phyloP scores from a whole-genome alignment of 2,888 invertebrate genomes.

The Cheilosia grossa region DNA sequence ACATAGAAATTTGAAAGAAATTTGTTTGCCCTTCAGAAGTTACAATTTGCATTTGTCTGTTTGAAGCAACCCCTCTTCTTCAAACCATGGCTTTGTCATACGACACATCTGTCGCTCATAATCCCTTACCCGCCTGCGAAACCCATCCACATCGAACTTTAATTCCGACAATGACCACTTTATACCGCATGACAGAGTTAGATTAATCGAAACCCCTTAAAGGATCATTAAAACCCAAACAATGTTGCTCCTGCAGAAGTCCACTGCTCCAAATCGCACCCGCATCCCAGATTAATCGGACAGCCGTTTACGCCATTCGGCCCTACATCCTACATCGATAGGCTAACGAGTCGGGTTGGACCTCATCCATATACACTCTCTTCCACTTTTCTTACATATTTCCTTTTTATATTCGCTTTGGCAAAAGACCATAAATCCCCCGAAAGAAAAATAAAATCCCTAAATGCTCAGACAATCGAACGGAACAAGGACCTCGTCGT shows the following conservation, averaged over 20 bases:
- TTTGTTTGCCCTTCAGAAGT: no score
- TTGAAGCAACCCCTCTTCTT: no score
- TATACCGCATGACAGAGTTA: neutral
- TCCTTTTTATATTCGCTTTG: slow-evolving; percentile 9
- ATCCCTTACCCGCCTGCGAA: no score
- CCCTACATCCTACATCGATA: slow-evolving; percentile 19
- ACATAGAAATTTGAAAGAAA: no score
- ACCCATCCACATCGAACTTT: no score
- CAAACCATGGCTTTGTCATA: no score
- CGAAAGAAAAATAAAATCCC: slow-evolving; percentile 53
- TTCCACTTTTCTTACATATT: neutral
- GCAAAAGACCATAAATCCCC: slow-evolving; percentile 59
- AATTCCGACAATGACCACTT: neutral
- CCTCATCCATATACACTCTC: neutral
- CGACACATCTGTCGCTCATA: no score
- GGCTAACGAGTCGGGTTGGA: slow-evolving; percentile 50
- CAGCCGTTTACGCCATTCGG: slow-evolving; percentile 34
- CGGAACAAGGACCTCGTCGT: slow-evolving; percentile 58
- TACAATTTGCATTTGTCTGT: no score
- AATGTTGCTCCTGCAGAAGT: neutral
- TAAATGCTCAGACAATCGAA: slow-evolving; percentile 73
- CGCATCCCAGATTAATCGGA: slow-evolving; percentile 29
- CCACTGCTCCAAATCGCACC: slow-evolving; percentile 27
- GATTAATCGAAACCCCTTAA: neutral
- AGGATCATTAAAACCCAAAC: slow-evolving; percentile 2